phyloP scores from a whole-genome alignment of 2,113 vertebrate species.

The Daubentonia madagascariensis region DNA sequence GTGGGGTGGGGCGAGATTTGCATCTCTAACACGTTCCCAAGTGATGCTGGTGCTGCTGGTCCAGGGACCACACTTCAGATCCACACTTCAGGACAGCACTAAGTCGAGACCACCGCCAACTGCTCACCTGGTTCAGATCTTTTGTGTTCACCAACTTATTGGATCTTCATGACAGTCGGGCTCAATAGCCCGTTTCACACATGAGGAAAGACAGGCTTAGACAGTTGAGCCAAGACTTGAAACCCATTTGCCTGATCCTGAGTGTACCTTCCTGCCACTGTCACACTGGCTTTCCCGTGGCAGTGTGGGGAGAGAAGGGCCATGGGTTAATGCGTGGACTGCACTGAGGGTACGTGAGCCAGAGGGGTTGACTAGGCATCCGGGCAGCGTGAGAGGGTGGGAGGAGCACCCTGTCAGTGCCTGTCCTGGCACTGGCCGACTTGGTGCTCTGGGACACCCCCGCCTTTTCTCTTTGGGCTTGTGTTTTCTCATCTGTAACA shows the following conservation, averaged over 20 bases:
- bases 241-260: background rate
- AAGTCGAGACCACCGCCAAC: background rate
- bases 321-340: background rate
- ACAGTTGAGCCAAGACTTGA: rapidly evolving
- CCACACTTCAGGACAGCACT: background rate
- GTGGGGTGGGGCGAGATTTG: background rate
- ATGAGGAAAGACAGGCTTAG: background rate
- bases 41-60: background rate
- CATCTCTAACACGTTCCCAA: background rate
- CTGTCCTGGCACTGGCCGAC: background rate
- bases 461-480: background rate
- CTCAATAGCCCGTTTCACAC: background rate
- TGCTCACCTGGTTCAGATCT: background rate
- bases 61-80: background rate
- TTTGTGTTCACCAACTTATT: rapidly evolving
- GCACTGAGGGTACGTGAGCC: rapidly evolving
- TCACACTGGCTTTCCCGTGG: too few relatives aligned
- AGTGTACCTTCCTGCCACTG: background rate
- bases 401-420: background rate
- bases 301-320: background rate
- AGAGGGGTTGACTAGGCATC: background rate
- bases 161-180: too few relatives aligned
- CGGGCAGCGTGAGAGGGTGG: background rate
- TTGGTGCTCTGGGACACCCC: background rate
- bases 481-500: background rate